Evolutionary conservation across 35 echinoderm and acorn worm species (phyloP), one percentile per base, ranked within the genome.

Genomic region (Nesometra sesokonis): DNA sequence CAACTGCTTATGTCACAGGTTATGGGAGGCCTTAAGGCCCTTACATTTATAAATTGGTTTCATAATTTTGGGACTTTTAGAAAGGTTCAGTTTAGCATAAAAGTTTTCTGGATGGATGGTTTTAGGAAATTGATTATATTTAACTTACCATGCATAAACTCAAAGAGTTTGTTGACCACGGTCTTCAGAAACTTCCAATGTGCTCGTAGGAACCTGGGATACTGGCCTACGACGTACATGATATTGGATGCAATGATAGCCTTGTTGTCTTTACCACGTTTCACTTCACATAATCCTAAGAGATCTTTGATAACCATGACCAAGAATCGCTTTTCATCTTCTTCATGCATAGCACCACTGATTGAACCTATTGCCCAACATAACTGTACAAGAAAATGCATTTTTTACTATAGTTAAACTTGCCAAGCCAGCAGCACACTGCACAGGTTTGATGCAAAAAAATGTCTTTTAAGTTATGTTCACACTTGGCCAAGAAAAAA

Each of bases 141-240:
- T 2, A 67, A 90, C 96, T 85, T 93, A 99, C 96, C 96, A 82
- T 99, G 96, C 96, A 99, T 99, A 83, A 99, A 99, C 79, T 99
- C 96, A 99, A 99, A 99, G 15, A 99, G 85, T 81, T 99, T 99
- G 85, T 99, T 99, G 80, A 99, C 96, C 32, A 99, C 96, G 30
- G 96, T 99, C 35, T 99, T 99, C 67, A 99, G 82, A 84, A 99
- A 99, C 80, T 99, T 99, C 96, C 96, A 99, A 76, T 99, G 96
- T 17, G 96, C 96, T 87, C 96, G 86, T 3, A 99, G 88, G 67
- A 99, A 99, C 17, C 96, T 86, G 35, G 96, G 96, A 67, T 99
- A 99, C 88, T 99, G 96, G 4, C 96, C 96, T 4, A 99, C 96
- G 30, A 99, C 96, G 30, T 99, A 99, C 96, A 99, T 99, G 87